phyloP scores from a whole-genome alignment of 2,113 vertebrate genomes.

The Neolamprologus modestus region DNA sequence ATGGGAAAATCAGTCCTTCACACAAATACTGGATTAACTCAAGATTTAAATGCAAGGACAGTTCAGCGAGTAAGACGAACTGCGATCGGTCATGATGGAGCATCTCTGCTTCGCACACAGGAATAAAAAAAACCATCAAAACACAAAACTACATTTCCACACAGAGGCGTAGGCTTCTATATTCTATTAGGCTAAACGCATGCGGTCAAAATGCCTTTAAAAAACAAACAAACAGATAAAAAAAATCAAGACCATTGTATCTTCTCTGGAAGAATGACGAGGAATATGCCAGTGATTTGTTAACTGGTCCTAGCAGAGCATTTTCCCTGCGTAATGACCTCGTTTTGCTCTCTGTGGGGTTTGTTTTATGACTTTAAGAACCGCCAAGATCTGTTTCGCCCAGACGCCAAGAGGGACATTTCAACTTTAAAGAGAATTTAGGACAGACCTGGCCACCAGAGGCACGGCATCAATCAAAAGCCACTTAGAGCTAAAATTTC shows the following conservation, averaged over 20 bases:
- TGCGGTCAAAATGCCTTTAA: background rate
- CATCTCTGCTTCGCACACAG: background rate
- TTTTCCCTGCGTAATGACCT: conserved; percentile 7
- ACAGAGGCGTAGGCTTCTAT: background rate
- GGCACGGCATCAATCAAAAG: conserved; percentile 32
- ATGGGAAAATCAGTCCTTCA: background rate
- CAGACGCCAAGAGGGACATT: conserved; percentile 13
- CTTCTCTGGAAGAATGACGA: background rate
- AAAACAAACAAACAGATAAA: background rate
- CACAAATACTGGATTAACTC: background rate
- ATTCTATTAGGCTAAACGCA: background rate
- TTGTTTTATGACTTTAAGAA: conserved; percentile 35
- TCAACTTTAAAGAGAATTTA: conserved; percentile 23
- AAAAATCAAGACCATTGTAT: background rate
- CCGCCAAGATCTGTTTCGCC: conserved; percentile 2
- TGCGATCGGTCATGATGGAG: background rate
- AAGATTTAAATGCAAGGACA: background rate
- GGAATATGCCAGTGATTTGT: background rate
- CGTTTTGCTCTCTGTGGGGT: background rate
- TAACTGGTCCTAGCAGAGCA: background rate
- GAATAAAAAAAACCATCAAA: background rate
- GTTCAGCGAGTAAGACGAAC: background rate
- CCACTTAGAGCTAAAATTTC: conserved; percentile 38
- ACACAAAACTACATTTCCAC: background rate
- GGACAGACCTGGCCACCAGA: conserved; percentile 7